These are phyloP conservation scores for Anguilla pacifica DNA, from an alignment of 2,797 vertebrate genomes.

Conservation along the genomic window DNA sequence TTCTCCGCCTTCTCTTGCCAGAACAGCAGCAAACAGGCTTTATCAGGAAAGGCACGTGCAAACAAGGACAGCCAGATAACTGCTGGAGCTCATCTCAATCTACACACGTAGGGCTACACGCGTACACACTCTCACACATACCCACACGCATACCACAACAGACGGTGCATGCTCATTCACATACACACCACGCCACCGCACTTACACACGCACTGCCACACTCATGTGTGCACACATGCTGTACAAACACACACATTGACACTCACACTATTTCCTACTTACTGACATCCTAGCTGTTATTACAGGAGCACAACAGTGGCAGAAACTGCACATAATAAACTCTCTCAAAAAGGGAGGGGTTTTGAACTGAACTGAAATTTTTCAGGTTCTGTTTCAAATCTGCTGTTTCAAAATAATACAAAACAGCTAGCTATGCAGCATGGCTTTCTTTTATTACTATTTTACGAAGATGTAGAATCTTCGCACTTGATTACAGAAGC, in stretches of 20 bases:
- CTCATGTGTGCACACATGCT: not conserved
- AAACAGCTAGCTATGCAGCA: slow-evolving; percentile 4
- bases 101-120: slow-evolving; percentile 1
- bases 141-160: not conserved
- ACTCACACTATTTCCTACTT: not conserved
- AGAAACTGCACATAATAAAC: not conserved
- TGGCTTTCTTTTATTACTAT: not conserved
- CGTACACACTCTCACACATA: slow-evolving; percentile 11
- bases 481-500: not conserved
- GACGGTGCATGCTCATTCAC: not conserved
- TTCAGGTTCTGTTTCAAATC: not conserved
- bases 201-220: not conserved
- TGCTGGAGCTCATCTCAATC: slow-evolving; percentile 1
- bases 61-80: slow-evolving; percentile 33
- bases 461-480: not conserved
- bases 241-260: not conserved
- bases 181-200: not conserved
- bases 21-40: slow-evolving; percentile 43
- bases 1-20: not conserved
- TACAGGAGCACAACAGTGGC: not conserved
- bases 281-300: not conserved
- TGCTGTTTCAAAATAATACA: not conserved
- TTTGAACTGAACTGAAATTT: not conserved
- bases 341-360: not conserved
- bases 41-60: slow-evolving; percentile 29